These are phyloP conservation scores for Carassius gibelio DNA, from an alignment of 2,113 vertebrate species.

Conservation along the genomic window DNA sequence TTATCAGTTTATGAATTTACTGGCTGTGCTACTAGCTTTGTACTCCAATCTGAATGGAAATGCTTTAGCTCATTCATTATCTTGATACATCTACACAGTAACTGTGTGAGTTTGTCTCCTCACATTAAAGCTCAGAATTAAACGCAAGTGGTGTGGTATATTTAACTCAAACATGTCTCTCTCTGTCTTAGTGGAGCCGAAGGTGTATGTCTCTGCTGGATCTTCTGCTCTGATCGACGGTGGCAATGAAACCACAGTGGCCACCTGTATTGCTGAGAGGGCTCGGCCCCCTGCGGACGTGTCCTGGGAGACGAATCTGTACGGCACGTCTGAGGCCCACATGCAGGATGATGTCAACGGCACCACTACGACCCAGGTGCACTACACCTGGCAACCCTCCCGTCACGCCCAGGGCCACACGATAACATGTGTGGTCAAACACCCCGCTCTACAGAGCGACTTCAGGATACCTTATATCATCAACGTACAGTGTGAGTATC, in stretches of 20 bases:
- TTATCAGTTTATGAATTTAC: conserved; percentile 41
- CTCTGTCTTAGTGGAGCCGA: conserved; percentile 85
- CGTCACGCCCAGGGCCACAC: conserved; percentile 87
- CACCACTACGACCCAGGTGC: conserved; percentile 88
- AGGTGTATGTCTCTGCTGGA: conserved; percentile 88
- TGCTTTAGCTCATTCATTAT: background rate
- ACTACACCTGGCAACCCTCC: conserved; percentile 87
- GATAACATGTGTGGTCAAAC: conserved; percentile 89
- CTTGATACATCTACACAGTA: background rate
- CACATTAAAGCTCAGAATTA: conserved; percentile 5
- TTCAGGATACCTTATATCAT: conserved; percentile 85
- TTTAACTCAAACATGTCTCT: background rate
- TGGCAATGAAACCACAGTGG: conserved; percentile 89
- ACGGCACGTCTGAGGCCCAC: conserved; percentile 85
- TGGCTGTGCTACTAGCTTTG: conserved; percentile 29
- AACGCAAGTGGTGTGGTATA: background rate
- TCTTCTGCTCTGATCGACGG: conserved; percentile 88
- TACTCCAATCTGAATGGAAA: background rate
- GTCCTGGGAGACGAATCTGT: conserved; percentile 88
- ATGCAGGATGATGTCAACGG: conserved; percentile 85
- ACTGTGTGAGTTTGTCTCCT: background rate
- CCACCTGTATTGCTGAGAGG: conserved; percentile 88
- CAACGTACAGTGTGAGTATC: conserved; percentile 91
- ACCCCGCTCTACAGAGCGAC: conserved; percentile 88
- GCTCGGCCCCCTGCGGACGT: conserved; percentile 90